These are phyloP conservation scores for Agonopterix arenella DNA, from an alignment of 2,888 invertebrate genomes.

Conservation along the genomic window DNA sequence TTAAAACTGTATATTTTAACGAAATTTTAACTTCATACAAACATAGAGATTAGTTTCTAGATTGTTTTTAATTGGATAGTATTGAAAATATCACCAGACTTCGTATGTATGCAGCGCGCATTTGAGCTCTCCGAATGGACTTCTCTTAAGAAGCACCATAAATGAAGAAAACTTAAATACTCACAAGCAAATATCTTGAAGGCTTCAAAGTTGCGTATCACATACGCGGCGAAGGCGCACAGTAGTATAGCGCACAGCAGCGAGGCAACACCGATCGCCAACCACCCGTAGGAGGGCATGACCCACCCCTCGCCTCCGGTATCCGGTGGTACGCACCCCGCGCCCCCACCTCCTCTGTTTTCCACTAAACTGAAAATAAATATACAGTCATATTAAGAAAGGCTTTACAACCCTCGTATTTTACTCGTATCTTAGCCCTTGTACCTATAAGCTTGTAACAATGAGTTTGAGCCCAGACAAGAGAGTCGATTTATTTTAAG, in stretches of 20 bases:
- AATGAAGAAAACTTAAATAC: constrained; percentile 11
- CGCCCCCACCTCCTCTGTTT: not conserved
- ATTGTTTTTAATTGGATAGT: no score
- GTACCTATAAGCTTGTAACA: no score
- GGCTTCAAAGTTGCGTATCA: constrained; percentile 24
- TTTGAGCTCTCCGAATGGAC: no score
- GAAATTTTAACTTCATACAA: no score
- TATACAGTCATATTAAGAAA: not conserved
- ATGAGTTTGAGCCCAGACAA: no score
- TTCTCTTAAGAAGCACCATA: no score
- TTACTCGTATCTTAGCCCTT: no score
- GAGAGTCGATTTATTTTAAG: no score
- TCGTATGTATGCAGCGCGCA: no score
- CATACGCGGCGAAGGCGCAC: constrained; percentile 17
- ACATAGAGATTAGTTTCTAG: no score
- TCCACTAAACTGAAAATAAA: constrained; percentile 1
- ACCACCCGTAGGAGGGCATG: constrained; percentile 28
- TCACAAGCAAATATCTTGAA: constrained; percentile 26
- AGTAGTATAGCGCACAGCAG: constrained; percentile 18
- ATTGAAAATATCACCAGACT: no score
- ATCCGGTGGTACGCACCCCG: constrained; percentile 18
- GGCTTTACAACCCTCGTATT: not conserved
- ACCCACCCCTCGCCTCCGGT: constrained; percentile 2
- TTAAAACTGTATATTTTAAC: no score
- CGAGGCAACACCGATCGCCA: constrained; percentile 14